Evolutionary conservation across 2,113 vertebrate species (phyloP).

Genomic region (Petromus typicus): DNA sequence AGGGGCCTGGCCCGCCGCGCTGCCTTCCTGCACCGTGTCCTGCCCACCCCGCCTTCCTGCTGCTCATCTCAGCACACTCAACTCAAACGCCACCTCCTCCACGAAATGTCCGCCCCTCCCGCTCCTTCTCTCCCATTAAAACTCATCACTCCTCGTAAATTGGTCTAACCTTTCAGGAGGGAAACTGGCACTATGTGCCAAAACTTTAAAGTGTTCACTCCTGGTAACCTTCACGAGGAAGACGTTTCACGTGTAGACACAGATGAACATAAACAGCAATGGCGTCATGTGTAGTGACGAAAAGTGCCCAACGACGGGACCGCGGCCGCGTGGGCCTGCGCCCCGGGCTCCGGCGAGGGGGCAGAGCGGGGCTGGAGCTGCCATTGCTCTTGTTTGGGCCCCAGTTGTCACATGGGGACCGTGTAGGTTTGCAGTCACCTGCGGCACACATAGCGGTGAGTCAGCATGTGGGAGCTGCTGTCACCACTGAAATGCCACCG

Average conservation of each 20-base stretch:
- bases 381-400: not conserved
- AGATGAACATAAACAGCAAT: not conserved
- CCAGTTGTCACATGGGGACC: not conserved
- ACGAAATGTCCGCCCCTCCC: conserved; percentile 10
- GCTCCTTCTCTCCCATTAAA: conserved; percentile 20
- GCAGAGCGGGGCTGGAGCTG: not conserved
- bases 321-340: not conserved
- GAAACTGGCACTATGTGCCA: not conserved
- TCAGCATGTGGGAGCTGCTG: not conserved
- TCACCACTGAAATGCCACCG: not conserved
- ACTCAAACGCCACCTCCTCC: conserved; percentile 46
- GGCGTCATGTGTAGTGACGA: not conserved
- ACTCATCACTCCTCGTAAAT: conserved; percentile 23
- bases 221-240: not conserved
- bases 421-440: not conserved
- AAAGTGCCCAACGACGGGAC: not conserved
- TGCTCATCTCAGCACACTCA: not conserved
- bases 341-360: not conserved
- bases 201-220: conserved; percentile 13
- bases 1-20: not conserved
- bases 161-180: conserved; percentile 40
- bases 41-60: not conserved
- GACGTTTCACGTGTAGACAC: not conserved
- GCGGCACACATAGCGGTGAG: not conserved
- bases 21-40: not conserved